These are phyloP conservation scores for Aselliscus stoliczkanus DNA, from an alignment of 2,797 vertebrate genomes.

Conservation along the genomic window DNA sequence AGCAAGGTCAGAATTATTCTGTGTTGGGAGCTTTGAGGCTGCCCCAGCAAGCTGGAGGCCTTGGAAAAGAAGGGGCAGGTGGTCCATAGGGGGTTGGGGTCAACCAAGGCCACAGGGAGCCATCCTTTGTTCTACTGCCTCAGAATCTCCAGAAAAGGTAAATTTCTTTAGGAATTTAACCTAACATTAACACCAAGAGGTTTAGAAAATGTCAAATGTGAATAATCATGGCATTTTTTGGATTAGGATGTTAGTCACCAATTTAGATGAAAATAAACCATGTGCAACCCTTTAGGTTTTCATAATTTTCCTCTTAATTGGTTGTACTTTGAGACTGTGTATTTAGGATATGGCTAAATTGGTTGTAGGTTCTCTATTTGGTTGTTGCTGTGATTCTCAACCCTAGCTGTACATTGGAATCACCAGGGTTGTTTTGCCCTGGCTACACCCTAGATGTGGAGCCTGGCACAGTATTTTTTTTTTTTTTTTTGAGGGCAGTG, in stretches of 20 bases:
- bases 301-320: conserved; percentile 25
- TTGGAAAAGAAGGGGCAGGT: not conserved
- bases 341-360: conserved; percentile 17
- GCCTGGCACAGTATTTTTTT: too few species aligned
- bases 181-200: not conserved
- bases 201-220: conserved; percentile 30
- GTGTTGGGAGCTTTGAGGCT: not conserved
- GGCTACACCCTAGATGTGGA: not conserved
- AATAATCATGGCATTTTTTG: not conserved
- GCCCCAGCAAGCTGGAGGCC: not conserved
- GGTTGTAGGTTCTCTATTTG: not conserved
- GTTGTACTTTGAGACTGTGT: not conserved
- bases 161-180: conserved; percentile 9
- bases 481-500: too few species aligned
- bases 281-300: conserved; percentile 3
- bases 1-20: not conserved
- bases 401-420: not conserved
- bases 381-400: not conserved
- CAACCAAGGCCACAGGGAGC: not conserved
- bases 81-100: not conserved
- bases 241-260: not conserved
- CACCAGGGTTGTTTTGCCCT: not conserved
- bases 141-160: not conserved
- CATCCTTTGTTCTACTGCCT: not conserved
- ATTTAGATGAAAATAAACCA: conserved; percentile 34